These are phyloP conservation scores for Lithophane semibrunnea DNA, from an alignment of 2,888 invertebrate genomes.

Conservation along the genomic window DNA sequence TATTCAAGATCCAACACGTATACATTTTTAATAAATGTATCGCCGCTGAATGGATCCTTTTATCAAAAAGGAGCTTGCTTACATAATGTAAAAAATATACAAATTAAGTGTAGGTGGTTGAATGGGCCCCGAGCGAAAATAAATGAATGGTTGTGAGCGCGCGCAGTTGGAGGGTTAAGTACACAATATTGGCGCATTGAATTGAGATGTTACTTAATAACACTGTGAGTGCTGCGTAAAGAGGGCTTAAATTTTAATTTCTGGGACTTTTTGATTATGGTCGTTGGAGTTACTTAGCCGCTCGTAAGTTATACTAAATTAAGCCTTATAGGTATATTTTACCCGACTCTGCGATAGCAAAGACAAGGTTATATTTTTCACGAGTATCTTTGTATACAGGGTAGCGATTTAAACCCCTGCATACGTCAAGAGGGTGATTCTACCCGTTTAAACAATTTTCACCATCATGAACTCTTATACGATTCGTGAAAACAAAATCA, in stretches of 20 bases:
- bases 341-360: no score
- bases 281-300: conserved; percentile 46
- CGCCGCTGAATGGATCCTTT: conserved; percentile 87
- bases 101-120: conserved; percentile 87
- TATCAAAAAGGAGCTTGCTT: conserved; percentile 83
- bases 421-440: no score
- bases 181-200: conserved; percentile 76
- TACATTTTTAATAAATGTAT: conserved; percentile 90
- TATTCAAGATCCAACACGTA: conserved; percentile 83
- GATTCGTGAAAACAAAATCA: no score
- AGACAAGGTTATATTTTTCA: no score
- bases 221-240: conserved; percentile 57
- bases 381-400: no score
- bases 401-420: no score
- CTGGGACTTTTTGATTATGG: conserved; percentile 44
- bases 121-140: conserved; percentile 78
- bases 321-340: neutral
- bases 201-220: conserved; percentile 80
- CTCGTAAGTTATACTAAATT: conserved; percentile 30
- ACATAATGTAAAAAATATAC: conserved; percentile 86
- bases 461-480: no score
- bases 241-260: conserved; percentile 56
- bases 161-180: conserved; percentile 75
- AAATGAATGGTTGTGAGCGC: conserved; percentile 76
- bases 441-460: no score